Evolutionary conservation across 2,113 vertebrate species (phyloP).

Genomic region (Hydrolagus affinis): DNA sequence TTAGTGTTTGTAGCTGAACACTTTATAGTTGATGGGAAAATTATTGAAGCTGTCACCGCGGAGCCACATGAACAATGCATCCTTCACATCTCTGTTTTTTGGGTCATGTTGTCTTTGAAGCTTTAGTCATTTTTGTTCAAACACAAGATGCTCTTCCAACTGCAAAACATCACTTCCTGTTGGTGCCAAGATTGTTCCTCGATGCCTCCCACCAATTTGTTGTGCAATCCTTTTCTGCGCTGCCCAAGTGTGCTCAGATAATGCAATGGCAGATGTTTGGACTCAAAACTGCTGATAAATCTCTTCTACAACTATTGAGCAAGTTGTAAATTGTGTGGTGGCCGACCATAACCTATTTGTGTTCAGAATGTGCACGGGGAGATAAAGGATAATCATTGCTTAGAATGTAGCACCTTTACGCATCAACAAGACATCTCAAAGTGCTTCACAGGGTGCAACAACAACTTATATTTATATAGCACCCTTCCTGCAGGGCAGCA

Average conservation of each 20-base stretch:
- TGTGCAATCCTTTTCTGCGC: neutral
- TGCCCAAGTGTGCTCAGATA: slow-evolving; percentile 7
- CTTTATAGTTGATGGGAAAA: slow-evolving; percentile 18
- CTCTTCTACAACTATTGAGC: slow-evolving; percentile 5
- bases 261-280: neutral
- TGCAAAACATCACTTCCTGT: neutral
- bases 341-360: too few relatives aligned
- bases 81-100: neutral
- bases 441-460: too few relatives aligned
- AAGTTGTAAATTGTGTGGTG: neutral
- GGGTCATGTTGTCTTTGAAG: neutral
- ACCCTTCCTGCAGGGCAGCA: too few relatives aligned
- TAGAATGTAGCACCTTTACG: too few relatives aligned
- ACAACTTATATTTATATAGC: too few relatives aligned
- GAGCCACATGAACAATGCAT: neutral
- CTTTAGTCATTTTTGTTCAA: slow-evolving; percentile 9
- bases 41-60: neutral
- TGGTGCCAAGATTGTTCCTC: neutral
- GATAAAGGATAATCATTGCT: too few relatives aligned
- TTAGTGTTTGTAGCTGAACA: neutral
- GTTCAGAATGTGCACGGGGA: too few relatives aligned
- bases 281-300: slow-evolving; percentile 24
- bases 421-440: too few relatives aligned
- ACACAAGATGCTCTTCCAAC: neutral
- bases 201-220: slow-evolving; percentile 3